phyloP scores from a whole-genome alignment of 2,113 vertebrate species.

The rabbit (Oryctolagus cuniculus) region mOryCun1.1 NC_091439.1:50702001-50702500 shows the following conservation, averaged over 20 bases:
- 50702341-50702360: not conserved
- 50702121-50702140: not conserved
- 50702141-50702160: not conserved
- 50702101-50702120: not conserved
- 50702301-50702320: not conserved
- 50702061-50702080: not conserved
- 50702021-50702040: not conserved
- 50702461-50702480: not conserved
- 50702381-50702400: not conserved
- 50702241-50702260: not conserved
- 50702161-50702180: not conserved
- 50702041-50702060: not conserved
- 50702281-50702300: not conserved
- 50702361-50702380: not conserved
- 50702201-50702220: not conserved
- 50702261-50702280: not conserved
- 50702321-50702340: not conserved
- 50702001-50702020: conserved; percentile 26
- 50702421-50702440: not conserved
- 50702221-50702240: not conserved
- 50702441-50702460: not conserved
- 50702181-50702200: not conserved
- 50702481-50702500: not conserved
- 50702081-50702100: not conserved
- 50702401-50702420: not conserved